These are phyloP conservation scores for Brachymystax lenok DNA, from an alignment of 2,797 vertebrate species.

Conservation along the genomic window DNA sequence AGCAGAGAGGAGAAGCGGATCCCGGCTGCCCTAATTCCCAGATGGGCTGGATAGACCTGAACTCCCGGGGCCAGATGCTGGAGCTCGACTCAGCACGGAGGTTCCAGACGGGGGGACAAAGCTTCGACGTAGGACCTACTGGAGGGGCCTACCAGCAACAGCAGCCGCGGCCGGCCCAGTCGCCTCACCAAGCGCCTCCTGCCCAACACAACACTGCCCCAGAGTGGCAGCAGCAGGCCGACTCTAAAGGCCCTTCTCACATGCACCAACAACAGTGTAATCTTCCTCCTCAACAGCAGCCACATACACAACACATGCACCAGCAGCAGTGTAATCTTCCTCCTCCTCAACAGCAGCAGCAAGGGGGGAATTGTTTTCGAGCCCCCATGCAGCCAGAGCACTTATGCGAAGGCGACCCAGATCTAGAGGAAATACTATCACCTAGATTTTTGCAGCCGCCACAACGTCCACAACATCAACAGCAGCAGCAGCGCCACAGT, in stretches of 20 bases:
- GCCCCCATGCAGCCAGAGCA: slow-evolving; percentile 76
- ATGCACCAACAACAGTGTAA: slow-evolving; percentile 30
- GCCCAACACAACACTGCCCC: slow-evolving; percentile 69
- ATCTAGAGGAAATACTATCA: slow-evolving; percentile 76
- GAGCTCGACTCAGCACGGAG: slow-evolving; percentile 69
- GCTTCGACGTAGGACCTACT: slow-evolving; percentile 70
- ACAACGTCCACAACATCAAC: slow-evolving; percentile 73
- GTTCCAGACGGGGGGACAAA: slow-evolving; percentile 68
- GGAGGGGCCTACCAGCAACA: slow-evolving; percentile 66
- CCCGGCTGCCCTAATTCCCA: slow-evolving; percentile 61
- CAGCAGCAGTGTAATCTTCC: slow-evolving; percentile 68
- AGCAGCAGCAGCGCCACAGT: slow-evolving; percentile 69
- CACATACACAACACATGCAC: slow-evolving; percentile 62
- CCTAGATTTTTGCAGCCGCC: slow-evolving; percentile 76
- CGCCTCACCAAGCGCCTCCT: slow-evolving; percentile 61
- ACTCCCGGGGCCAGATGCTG: slow-evolving; percentile 76
- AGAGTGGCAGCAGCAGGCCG: slow-evolving; percentile 76
- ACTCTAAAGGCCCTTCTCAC: slow-evolving; percentile 67
- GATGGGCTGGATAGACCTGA: slow-evolving; percentile 83
- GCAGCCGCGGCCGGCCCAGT: slow-evolving; percentile 70
- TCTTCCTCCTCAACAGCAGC: slow-evolving; percentile 34
- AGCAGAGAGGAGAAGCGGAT: slow-evolving; percentile 59
- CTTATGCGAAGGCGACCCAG: slow-evolving; percentile 77
- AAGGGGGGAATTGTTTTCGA: slow-evolving; percentile 65
- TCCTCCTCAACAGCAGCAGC: slow-evolving; percentile 54